These are phyloP conservation scores for Agrypnus murinus DNA, from an alignment of 2,888 invertebrate species.

Conservation along the genomic window DNA sequence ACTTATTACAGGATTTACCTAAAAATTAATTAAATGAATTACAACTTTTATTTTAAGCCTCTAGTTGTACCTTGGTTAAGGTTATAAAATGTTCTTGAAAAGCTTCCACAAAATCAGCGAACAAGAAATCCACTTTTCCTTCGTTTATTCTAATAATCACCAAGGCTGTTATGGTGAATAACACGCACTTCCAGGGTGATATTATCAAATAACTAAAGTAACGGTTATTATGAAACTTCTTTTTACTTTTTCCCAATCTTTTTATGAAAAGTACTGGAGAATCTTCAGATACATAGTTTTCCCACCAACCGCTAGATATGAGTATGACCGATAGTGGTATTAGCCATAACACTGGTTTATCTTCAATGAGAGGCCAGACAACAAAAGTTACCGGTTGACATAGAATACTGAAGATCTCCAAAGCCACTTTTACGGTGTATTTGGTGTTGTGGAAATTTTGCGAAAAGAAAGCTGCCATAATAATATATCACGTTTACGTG, in stretches of 20 bases:
- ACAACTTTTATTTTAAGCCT: background rate
- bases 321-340: slow-evolving; percentile 79
- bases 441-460: slow-evolving; percentile 66
- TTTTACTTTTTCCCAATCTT: slow-evolving; percentile 68
- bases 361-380: slow-evolving; percentile 79
- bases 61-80: slow-evolving; percentile 72
- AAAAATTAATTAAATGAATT: slow-evolving; percentile 34
- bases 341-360: slow-evolving; percentile 74
- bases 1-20: slow-evolving; percentile 72
- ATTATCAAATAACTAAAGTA: slow-evolving; percentile 84
- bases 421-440: slow-evolving; percentile 59
- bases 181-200: slow-evolving; percentile 83
- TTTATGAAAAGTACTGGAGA: slow-evolving; percentile 64
- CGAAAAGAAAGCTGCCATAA: slow-evolving; percentile 82
- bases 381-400: slow-evolving; percentile 81
- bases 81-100: slow-evolving; percentile 74
- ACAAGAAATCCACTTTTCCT: slow-evolving; percentile 72
- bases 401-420: slow-evolving; percentile 77
- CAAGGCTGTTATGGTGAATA: slow-evolving; percentile 79
- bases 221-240: slow-evolving; percentile 69
- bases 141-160: slow-evolving; percentile 73
- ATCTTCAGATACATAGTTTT: slow-evolving; percentile 79
- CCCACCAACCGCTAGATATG: slow-evolving; percentile 89
- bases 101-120: slow-evolving; percentile 71
- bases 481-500: no score